phyloP scores from a whole-genome alignment of 2,113 vertebrate species.

The Aix galericulata region DNA sequence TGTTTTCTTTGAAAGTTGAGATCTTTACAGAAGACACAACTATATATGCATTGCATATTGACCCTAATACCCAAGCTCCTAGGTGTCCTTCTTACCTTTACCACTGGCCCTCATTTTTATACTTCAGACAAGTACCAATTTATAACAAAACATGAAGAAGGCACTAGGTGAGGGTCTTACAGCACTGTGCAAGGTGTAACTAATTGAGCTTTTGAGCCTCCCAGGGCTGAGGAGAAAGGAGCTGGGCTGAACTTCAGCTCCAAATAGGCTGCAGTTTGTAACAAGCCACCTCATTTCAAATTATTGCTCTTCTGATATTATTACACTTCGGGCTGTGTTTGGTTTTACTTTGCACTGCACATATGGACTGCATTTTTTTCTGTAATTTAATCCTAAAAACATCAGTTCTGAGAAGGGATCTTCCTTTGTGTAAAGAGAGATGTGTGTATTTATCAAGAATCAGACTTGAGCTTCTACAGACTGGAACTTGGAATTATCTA shows the following conservation, averaged over 20 bases:
- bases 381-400: background rate
- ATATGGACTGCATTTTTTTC: background rate
- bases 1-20: background rate
- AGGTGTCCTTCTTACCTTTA: background rate
- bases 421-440: background rate
- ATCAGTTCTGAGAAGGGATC: background rate
- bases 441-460: background rate
- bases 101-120: background rate
- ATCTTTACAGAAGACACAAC: background rate
- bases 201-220: background rate
- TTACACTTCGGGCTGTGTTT: background rate
- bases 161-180: background rate
- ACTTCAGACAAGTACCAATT: background rate
- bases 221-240: background rate
- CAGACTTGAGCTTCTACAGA: background rate
- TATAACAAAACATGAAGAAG: background rate
- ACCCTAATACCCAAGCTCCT: background rate
- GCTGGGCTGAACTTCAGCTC: background rate
- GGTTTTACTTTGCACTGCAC: slow-evolving; percentile 6
- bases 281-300: slow-evolving; percentile 28
- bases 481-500: background rate
- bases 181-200: background rate
- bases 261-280: slow-evolving; percentile 17
- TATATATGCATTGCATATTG: background rate
- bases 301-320: slow-evolving; percentile 35